Conservation (phyloP, 2,113 vertebrate species). For the Cromileptes altivelis region DNA sequence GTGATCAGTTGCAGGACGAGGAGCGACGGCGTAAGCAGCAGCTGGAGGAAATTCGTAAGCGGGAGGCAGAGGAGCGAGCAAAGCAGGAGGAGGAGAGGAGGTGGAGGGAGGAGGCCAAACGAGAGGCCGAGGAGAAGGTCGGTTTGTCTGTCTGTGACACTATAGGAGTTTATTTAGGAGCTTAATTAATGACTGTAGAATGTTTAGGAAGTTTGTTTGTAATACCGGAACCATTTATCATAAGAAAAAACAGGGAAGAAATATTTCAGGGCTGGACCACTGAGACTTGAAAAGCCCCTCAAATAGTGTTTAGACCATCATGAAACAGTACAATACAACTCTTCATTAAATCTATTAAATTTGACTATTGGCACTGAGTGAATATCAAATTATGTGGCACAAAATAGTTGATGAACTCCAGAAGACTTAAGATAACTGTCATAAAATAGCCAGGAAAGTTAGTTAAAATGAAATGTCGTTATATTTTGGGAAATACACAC, state of each 20-base stretch:
- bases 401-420: no score
- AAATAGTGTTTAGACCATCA: not conserved
- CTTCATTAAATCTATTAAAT: not conserved
- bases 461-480: no score
- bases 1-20: conserved; percentile 96
- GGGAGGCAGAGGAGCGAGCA: conserved; percentile 93
- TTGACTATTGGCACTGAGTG: no score
- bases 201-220: not conserved
- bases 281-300: not conserved
- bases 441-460: not conserved
- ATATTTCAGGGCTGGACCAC: not conserved
- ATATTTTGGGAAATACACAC: not conserved
- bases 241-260: not conserved
- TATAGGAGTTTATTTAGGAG: not conserved
- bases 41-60: conserved; percentile 93
- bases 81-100: conserved; percentile 93
- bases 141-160: conserved; percentile 38
- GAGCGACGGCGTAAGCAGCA: conserved; percentile 96
- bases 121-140: conserved; percentile 97
- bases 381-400: not conserved
- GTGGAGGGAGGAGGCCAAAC: conserved; percentile 90
- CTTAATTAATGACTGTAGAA: not conserved
- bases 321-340: no score
- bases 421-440: not conserved
- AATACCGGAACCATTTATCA: not conserved